Conservation (phyloP, 2,797 vertebrate genomes). For the Falco naumanni region DNA sequence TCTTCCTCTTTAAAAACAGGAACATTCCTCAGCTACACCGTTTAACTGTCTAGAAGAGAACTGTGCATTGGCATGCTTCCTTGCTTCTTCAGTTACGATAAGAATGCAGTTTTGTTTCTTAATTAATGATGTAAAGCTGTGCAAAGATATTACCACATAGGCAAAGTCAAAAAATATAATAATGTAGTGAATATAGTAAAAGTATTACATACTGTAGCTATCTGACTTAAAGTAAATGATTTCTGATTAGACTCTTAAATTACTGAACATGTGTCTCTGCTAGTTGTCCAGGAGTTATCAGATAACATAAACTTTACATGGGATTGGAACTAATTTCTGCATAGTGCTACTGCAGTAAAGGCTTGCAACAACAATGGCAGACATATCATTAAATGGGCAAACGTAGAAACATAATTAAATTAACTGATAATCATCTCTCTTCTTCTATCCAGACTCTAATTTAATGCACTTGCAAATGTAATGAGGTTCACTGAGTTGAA, state of each 20-base stretch:
- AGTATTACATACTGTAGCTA: slow-evolving; percentile 14
- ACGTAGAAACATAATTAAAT: slow-evolving; percentile 83
- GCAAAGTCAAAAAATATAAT: neutral
- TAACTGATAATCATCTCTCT: slow-evolving; percentile 81
- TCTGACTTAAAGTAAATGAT: slow-evolving; percentile 61
- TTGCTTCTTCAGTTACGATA: neutral
- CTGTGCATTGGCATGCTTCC: neutral
- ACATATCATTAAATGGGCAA: slow-evolving; percentile 76
- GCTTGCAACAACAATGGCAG: slow-evolving; percentile 73
- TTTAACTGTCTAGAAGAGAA: neutral
- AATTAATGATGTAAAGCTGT: neutral
- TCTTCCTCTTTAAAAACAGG: neutral
- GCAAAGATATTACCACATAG: neutral
- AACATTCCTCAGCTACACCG: neutral
- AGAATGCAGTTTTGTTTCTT: neutral
- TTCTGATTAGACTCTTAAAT: slow-evolving; percentile 69
- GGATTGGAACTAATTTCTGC: slow-evolving; percentile 69
- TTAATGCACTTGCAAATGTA: slow-evolving; percentile 80
- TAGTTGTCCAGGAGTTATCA: slow-evolving; percentile 67
- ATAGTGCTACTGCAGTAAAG: slow-evolving; percentile 41
- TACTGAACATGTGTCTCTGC: slow-evolving; percentile 26
- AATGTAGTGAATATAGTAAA: neutral
- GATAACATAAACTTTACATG: slow-evolving; percentile 71
- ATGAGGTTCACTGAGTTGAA: slow-evolving; percentile 78
- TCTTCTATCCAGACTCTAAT: slow-evolving; percentile 78